A percentile compares a stretch with the other conserved stretches of the same genome.
Conservation (phyloP, 2,113 vertebrate species). For the Bostrychus sinensis region DNA sequence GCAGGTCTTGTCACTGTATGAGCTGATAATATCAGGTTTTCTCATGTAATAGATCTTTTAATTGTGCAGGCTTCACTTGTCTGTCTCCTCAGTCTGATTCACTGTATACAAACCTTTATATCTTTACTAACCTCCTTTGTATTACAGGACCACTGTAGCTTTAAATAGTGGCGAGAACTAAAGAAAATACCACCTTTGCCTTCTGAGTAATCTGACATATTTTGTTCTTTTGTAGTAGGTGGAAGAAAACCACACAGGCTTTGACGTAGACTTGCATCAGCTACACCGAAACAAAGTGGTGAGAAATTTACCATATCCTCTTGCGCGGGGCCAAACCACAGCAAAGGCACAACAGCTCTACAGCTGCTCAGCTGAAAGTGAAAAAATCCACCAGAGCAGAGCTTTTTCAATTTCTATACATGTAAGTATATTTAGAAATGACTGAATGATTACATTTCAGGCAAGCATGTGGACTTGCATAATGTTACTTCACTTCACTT, state of each 20-base stretch:
- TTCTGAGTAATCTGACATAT: constrained; percentile 2
- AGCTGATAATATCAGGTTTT: constrained; percentile 49
- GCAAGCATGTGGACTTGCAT: neutral
- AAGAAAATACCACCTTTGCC: neutral
- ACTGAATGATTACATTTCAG: neutral
- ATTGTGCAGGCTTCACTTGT: constrained; percentile 1
- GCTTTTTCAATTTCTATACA: constrained; percentile 30
- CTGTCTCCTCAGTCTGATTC: neutral
- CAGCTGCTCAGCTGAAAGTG: constrained; percentile 63
- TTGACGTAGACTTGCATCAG: constrained; percentile 26
- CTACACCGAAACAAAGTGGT: constrained; percentile 18
- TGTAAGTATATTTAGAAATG: neutral
- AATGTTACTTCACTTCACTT: no score
- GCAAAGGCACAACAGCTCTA: constrained; percentile 12
- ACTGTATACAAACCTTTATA: neutral
- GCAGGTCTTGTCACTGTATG: neutral
- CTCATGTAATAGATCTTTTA: constrained; percentile 21
- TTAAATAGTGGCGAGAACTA: neutral
- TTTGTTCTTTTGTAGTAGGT: constrained; percentile 17
- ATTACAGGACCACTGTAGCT: neutral
- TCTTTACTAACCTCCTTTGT: neutral
- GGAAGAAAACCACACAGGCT: constrained; percentile 29
- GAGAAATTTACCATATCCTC: constrained; percentile 33
- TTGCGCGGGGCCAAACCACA: constrained; percentile 33
- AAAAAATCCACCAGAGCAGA: constrained; percentile 26